A percentile compares a stretch with the other conserved stretches of the same genome.
Evolutionary conservation across 2,797 vertebrate genomes (phyloP).

Genomic region (Fistularia tabacaria): DNA sequence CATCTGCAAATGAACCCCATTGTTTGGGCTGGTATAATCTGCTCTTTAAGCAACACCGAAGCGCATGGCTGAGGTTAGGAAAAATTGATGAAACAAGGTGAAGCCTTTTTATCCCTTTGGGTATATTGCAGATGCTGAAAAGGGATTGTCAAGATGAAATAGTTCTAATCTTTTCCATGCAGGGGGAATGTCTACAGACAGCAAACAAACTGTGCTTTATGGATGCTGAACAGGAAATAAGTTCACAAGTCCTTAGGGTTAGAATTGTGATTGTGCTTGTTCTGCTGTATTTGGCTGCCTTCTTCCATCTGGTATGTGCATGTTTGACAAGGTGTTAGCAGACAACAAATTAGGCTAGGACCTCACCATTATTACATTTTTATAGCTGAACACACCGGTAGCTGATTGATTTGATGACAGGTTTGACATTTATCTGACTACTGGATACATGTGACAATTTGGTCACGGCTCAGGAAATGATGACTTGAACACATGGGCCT

Average conservation of each 20-base stretch:
- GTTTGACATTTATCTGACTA: slow-evolving; percentile 20
- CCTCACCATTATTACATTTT: slow-evolving; percentile 28
- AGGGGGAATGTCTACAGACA: slow-evolving; percentile 23
- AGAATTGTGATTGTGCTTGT: slow-evolving; percentile 24
- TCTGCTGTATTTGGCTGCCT: slow-evolving; percentile 21
- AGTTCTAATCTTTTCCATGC: slow-evolving; percentile 33
- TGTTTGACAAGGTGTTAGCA: slow-evolving; percentile 43
- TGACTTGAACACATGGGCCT: slow-evolving; percentile 36
- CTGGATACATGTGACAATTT: slow-evolving; percentile 5
- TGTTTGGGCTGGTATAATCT: not conserved
- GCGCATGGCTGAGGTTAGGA: slow-evolving; percentile 2
- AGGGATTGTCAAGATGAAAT: slow-evolving; percentile 16
- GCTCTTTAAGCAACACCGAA: not conserved
- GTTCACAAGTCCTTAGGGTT: slow-evolving; percentile 28
- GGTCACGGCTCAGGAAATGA: slow-evolving; percentile 20
- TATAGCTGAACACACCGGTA: slow-evolving; percentile 14
- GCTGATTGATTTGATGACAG: slow-evolving; percentile 26
- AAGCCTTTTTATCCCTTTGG: slow-evolving; percentile 1
- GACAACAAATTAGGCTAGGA: slow-evolving; percentile 26
- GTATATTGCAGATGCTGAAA: slow-evolving; percentile 18
- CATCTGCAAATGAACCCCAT: not conserved
- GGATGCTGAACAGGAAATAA: slow-evolving; percentile 34
- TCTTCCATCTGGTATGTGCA: slow-evolving; percentile 39
- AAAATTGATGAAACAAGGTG: slow-evolving; percentile 10
- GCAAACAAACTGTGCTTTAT: slow-evolving; percentile 43